Conservation (phyloP, 2,888 invertebrate genomes). For the Noctua janthe region DNA sequence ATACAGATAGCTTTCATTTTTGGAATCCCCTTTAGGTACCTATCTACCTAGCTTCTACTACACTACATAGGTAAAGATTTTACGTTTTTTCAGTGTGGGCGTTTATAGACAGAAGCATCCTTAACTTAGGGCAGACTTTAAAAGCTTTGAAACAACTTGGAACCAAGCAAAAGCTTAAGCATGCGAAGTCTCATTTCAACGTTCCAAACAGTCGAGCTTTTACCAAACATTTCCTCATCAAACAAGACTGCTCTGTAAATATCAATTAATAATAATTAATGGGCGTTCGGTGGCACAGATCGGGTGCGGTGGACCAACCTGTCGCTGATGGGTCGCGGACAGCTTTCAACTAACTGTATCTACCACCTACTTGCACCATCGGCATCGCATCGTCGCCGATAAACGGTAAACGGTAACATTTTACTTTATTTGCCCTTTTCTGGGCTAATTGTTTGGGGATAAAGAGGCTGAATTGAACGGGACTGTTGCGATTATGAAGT, state of each 20-base stretch:
- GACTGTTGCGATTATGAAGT: neutral
- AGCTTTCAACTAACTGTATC: constrained; percentile 79
- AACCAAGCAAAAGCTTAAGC: constrained; percentile 5
- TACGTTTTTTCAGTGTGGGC: neutral
- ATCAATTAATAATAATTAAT: constrained; percentile 55
- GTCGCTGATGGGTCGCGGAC: constrained; percentile 69
- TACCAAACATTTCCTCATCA: constrained; percentile 11
- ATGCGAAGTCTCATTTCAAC: neutral
- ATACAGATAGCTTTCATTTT: neutral
- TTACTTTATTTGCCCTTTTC: constrained; percentile 74
- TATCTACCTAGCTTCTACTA: neutral
- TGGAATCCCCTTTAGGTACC: neutral
- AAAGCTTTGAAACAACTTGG: neutral
- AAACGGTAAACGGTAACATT: constrained; percentile 70
- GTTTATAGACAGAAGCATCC: neutral
- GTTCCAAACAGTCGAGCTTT: constrained; percentile 15
- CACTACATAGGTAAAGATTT: neutral
- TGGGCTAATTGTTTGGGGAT: constrained; percentile 49
- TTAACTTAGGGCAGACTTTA: neutral
- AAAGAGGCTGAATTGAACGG: neutral
- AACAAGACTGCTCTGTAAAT: constrained; percentile 3
- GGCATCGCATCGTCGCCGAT: constrained; percentile 66
- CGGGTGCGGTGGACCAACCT: constrained; percentile 66
- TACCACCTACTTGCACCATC: constrained; percentile 69
- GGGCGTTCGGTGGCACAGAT: constrained; percentile 64